Conservation (phyloP, 1,140 invertebrate genomes). For the Cataglyphis hispanica region DNA sequence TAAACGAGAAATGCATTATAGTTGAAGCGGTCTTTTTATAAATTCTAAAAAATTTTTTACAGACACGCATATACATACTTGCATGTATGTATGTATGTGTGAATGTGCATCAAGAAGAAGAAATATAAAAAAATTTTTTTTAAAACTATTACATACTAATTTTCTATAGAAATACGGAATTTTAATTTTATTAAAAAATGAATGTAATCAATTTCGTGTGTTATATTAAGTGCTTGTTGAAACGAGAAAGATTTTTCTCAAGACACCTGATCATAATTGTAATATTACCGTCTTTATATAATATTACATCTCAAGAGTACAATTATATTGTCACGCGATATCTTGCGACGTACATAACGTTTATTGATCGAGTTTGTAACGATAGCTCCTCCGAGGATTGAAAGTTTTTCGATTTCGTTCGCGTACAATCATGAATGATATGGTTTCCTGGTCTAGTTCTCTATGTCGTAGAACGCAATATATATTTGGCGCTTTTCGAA, state of each 20-base stretch:
- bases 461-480: conserved; percentile 33
- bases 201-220: no score
- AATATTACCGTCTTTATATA: not conserved
- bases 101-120: not conserved
- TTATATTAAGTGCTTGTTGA: no score
- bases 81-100: no score
- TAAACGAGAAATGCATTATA: not conserved
- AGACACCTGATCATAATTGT: not conserved
- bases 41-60: not conserved
- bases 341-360: conserved; percentile 54
- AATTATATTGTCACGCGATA: conserved; percentile 65
- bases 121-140: not conserved
- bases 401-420: conserved; percentile 75
- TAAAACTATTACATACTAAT: not conserved
- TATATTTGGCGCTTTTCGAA: conserved; percentile 47
- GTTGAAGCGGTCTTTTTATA: not conserved
- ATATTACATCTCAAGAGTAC: conserved; percentile 59
- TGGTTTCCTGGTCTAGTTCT: conserved; percentile 55
- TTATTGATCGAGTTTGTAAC: conserved; percentile 71
- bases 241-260: not conserved
- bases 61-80: not conserved
- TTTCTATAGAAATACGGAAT: not conserved
- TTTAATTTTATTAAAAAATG: no score
- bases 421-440: conserved; percentile 63
- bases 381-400: conserved; percentile 71